Percentiles rank a stretch among this genome's conserved stretches.
Evolutionary conservation across 2,113 vertebrate species (phyloP).

Genomic region (Meles meles): DNA sequence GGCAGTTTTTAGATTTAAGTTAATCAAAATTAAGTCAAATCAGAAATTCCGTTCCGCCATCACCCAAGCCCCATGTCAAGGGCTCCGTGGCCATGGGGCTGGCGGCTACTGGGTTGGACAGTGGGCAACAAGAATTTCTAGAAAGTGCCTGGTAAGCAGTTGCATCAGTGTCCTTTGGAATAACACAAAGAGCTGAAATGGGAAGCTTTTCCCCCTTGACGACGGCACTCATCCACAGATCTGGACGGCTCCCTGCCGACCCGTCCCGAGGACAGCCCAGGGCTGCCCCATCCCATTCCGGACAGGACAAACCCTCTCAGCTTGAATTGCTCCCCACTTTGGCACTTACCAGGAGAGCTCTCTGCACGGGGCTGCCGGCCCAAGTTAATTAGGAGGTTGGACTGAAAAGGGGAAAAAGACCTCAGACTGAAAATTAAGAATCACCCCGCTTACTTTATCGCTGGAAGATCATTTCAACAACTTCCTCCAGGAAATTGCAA

Average conservation of each 20-base stretch:
- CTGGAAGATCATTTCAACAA: slow-evolving; percentile 76
- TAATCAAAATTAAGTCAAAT: background rate
- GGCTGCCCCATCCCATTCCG: background rate
- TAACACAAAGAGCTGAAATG: background rate
- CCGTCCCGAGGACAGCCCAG: background rate
- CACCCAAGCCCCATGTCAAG: fast-evolving
- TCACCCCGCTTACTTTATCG: slow-evolving; percentile 80
- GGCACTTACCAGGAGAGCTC: fast-evolving
- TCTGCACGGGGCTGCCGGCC: background rate
- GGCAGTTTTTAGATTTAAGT: background rate
- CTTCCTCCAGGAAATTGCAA: slow-evolving; percentile 87
- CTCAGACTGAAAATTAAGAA: slow-evolving; percentile 78
- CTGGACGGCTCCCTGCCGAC: fast-evolving
- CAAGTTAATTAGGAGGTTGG: slow-evolving; percentile 76
- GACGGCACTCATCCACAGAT: fast-evolving
- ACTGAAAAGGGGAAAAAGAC: slow-evolving; percentile 40
- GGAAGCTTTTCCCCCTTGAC: background rate
- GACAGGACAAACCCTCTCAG: background rate
- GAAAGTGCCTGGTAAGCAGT: background rate
- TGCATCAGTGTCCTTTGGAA: fast-evolving
- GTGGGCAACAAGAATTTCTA: background rate
- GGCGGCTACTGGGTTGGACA: fast-evolving
- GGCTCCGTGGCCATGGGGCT: fast-evolving
- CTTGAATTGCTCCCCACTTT: background rate
- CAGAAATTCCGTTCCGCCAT: fast-evolving